A percentile compares a stretch with the other conserved stretches of the same genome.
These are phyloP conservation scores for Monomorium pharaonis DNA, from an alignment of 1,140 invertebrate species.

Conservation along the genomic window DNA sequence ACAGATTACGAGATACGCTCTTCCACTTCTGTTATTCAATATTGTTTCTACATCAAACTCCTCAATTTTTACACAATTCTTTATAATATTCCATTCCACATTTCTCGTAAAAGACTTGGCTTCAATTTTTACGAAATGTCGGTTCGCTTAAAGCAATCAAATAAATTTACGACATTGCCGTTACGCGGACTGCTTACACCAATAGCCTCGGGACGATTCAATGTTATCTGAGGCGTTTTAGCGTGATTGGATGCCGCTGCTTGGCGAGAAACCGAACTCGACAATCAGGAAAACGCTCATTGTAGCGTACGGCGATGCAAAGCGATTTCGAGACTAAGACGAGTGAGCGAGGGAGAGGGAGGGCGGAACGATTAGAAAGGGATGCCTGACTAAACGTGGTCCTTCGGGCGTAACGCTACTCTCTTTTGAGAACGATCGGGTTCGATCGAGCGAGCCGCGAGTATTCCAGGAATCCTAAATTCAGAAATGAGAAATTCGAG, in stretches of 20 bases:
- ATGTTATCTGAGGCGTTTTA: conserved; percentile 49
- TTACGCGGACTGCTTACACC: conserved; percentile 24
- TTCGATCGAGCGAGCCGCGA: neutral
- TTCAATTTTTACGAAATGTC: neutral
- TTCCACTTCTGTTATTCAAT: neutral
- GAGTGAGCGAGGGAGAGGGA: neutral
- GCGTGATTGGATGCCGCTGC: conserved; percentile 40
- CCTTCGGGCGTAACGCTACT: conserved; percentile 8
- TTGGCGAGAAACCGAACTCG: conserved; percentile 5
- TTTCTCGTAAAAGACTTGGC: neutral
- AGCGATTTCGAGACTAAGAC: conserved; percentile 23
- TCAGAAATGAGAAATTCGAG: conserved; percentile 15
- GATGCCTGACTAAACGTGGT: conserved; percentile 9
- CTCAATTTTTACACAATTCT: neutral
- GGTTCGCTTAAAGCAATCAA: conserved; percentile 41
- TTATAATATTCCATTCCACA: neutral
- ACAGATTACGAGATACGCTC: neutral
- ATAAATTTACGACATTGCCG: conserved; percentile 12
- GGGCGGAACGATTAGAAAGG: conserved; percentile 24
- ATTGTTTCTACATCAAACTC: neutral
- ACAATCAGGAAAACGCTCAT: neutral
- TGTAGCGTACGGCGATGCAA: conserved; percentile 20
- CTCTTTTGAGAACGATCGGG: conserved; percentile 25
- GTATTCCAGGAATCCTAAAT: conserved; percentile 6
- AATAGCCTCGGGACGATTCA: conserved; percentile 7